Evolutionary conservation across 2,888 invertebrate species (phyloP).

Genomic region (Phrixothrix hirtus): DNA sequence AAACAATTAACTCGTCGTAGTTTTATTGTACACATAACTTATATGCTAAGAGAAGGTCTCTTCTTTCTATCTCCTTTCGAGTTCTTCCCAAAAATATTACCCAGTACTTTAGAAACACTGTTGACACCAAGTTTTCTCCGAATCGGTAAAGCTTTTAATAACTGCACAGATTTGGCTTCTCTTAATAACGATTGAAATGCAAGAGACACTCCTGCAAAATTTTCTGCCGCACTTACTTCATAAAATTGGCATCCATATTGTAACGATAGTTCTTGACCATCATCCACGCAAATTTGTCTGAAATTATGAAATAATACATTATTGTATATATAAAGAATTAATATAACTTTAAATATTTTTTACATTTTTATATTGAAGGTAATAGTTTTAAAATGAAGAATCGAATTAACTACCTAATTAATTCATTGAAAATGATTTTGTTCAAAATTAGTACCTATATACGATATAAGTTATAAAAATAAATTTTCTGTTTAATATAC

Average conservation of each 20-base stretch:
- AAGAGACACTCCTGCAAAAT: constrained; percentile 77
- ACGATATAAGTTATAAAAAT: too few relatives aligned
- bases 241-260: constrained; percentile 82
- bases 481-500: too few relatives aligned
- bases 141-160: constrained; percentile 69
- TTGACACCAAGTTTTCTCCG: constrained; percentile 75
- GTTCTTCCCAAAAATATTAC: constrained; percentile 79
- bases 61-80: constrained; percentile 77
- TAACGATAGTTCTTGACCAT: constrained; percentile 77
- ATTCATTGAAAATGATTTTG: too few relatives aligned
- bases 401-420: too few relatives aligned
- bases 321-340: too few relatives aligned
- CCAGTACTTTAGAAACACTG: constrained; percentile 77
- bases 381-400: too few relatives aligned
- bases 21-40: constrained; percentile 43
- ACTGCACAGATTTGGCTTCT: constrained; percentile 76
- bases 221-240: constrained; percentile 83
- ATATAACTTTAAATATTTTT: too few relatives aligned
- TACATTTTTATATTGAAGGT: too few relatives aligned
- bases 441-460: too few relatives aligned
- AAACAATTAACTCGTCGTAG: constrained; percentile 7
- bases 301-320: constrained; percentile 39
- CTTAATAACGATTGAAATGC: constrained; percentile 77
- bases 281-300: constrained; percentile 77
- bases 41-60: constrained; percentile 77